These are phyloP conservation scores for Clinocottus analis DNA, from an alignment of 2,113 vertebrate species.

Conservation along the genomic window DNA sequence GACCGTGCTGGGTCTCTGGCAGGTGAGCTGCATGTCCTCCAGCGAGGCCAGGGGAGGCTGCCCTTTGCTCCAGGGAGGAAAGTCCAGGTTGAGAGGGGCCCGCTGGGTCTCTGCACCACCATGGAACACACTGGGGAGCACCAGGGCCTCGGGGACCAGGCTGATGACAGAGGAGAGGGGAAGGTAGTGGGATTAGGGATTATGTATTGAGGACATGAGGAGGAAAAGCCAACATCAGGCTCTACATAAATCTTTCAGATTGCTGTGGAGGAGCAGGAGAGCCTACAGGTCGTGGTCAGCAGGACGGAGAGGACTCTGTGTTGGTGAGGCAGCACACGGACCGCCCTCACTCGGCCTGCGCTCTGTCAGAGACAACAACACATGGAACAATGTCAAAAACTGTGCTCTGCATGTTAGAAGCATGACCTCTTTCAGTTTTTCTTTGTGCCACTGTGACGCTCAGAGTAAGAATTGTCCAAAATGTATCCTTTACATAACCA, in stretches of 20 bases:
- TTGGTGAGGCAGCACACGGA: constrained; percentile 9
- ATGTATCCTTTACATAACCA: no score
- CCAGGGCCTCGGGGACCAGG: constrained; percentile 47
- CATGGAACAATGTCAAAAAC: not conserved
- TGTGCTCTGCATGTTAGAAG: not conserved
- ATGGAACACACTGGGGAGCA: constrained; percentile 71
- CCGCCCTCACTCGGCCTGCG: constrained; percentile 13
- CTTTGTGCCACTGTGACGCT: not conserved
- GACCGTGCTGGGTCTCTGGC: constrained; percentile 67
- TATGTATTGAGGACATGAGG: not conserved
- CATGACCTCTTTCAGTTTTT: not conserved
- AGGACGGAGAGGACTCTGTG: constrained; percentile 25
- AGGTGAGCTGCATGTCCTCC: constrained; percentile 81
- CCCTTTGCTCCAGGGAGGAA: constrained; percentile 72
- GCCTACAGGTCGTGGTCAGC: constrained; percentile 62
- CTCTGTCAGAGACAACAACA: constrained; percentile 48
- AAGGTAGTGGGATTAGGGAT: not conserved
- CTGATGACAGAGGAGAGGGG: constrained; percentile 8
- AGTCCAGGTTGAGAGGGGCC: constrained; percentile 73
- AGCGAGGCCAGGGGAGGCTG: constrained; percentile 54
- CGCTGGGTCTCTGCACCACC: constrained; percentile 64
- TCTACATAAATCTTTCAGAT: constrained; percentile 20
- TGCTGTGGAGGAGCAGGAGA: not conserved
- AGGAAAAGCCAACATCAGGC: constrained; percentile 15
- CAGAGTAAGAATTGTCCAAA: not conserved